Evolutionary conservation across 2,888 invertebrate genomes (phyloP).

Genomic region (Aleiodes alternator): DNA sequence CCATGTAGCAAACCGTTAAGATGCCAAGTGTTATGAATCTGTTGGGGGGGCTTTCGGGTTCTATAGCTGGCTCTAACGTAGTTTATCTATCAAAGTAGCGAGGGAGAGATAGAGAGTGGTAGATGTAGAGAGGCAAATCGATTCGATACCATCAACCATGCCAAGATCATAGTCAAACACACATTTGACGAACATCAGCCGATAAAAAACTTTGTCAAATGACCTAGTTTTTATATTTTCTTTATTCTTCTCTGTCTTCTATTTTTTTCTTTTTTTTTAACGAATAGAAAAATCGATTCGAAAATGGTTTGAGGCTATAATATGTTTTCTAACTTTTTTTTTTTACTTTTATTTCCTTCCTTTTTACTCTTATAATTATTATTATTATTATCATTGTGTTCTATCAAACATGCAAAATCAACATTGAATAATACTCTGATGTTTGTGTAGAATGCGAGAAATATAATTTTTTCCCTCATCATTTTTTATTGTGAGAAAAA

Average conservation of each 20-base stretch:
- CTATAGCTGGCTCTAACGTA: not conserved
- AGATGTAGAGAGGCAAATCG: conserved; percentile 1
- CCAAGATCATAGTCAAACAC: conserved; percentile 39
- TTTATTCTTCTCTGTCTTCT: not conserved
- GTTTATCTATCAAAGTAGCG: conserved; percentile 5
- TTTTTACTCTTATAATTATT: too few species aligned
- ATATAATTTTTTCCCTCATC: too few species aligned
- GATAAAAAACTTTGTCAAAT: conserved; percentile 26
- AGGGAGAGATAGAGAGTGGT: not conserved
- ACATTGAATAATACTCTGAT: not conserved
- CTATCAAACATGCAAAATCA: conserved; percentile 20
- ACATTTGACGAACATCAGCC: conserved; percentile 29
- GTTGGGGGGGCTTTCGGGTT: not conserved
- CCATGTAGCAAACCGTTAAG: not conserved
- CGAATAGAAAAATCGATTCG: conserved; percentile 29
- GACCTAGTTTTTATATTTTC: conserved; percentile 41
- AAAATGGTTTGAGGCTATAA: conserved; percentile 17
- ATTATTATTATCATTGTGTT: not conserved
- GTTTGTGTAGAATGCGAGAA: too few species aligned
- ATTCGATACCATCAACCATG: conserved; percentile 22
- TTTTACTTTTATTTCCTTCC: conserved; percentile 1
- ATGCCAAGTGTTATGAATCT: conserved; percentile 4
- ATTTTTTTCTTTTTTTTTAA: conserved; percentile 18
- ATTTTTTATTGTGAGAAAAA: too few species aligned
- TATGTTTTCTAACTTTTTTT: not conserved